Evolutionary conservation across 2,113 vertebrate genomes (phyloP), one percentile per base, ranked within the genome.

Genomic region (Recurvirostra avosetta): DNA sequence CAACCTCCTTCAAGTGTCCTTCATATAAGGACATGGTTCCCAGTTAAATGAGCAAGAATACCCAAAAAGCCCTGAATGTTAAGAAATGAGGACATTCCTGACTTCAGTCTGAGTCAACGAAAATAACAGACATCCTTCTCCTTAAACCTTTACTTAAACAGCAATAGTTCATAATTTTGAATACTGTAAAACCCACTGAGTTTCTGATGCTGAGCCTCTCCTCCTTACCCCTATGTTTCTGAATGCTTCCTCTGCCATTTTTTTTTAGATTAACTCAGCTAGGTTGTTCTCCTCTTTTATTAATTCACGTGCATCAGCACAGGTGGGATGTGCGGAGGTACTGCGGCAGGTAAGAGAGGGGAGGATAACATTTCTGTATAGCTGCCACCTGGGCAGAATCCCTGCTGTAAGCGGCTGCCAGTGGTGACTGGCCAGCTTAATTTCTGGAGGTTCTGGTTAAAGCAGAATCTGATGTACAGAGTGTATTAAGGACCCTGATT

Each of bases 221-320:
- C 12, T 25, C 16, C 13, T 61, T 56, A 19, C 0, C 1, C 5
- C 4, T n/a, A 3, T 5, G 3, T 26, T 92, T 66, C n/a, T 30
- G 9, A 58, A 52, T 38, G 52, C 3, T 32, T 63, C 16, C 25
- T 8, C 15, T 55, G 25, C 17, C 11, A 12, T 38, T 38, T 75
- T 43, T 45, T 62, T 62, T 82, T 26, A 52, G 32, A 25, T 61
- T 41, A 6, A 12, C 11, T 74, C 32, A 78, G 45, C 27, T 50
- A 41, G 16, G 2, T 27, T 50, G 3, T 70, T 50, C 25, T 68
- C 23, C 10, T 70, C 5, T 52, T 86, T 25, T 29, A 9, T 7
- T 65, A 43, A 34, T 43, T 49, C 17, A 11, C 11, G 32, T 38
- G 6, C 16, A 66, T 38, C 8, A 34, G 9, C 20, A 6, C 2